Percentiles rank a stretch among this genome's conserved stretches.
Conservation (phyloP, 2,797 vertebrate genomes). For the Hypotaenidia philippensis region DNA sequence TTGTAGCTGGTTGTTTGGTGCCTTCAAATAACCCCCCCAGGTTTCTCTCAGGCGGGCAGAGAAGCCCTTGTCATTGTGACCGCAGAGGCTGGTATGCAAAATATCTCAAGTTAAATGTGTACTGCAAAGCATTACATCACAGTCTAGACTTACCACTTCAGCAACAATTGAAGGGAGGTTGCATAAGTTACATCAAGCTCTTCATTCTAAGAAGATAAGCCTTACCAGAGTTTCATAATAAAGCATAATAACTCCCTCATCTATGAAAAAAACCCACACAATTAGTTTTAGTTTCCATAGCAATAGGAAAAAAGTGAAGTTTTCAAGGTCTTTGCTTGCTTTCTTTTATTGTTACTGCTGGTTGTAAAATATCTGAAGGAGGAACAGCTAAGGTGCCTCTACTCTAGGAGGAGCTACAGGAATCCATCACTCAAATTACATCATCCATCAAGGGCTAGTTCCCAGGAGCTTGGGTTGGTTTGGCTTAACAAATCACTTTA, state of each 20-base stretch:
- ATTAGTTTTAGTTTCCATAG: slow-evolving; percentile 28
- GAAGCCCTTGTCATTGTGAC: not conserved
- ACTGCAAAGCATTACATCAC: not conserved
- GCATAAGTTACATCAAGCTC: not conserved
- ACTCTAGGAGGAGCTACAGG: not conserved
- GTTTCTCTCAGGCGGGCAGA: not conserved
- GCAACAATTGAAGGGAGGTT: not conserved
- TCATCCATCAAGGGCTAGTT: slow-evolving; percentile 6
- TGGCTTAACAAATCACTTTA: not conserved
- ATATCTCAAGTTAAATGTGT: not conserved
- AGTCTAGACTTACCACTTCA: slow-evolving; percentile 17
- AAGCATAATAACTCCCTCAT: slow-evolving; percentile 5
- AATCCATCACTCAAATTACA: slow-evolving; percentile 34
- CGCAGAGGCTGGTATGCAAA: not conserved
- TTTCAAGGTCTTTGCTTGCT: slow-evolving; percentile 19
- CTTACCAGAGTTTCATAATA: slow-evolving; percentile 40
- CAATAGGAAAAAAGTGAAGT: slow-evolving; percentile 14
- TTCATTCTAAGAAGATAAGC: slow-evolving; percentile 8
- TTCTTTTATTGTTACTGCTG: slow-evolving; percentile 33
- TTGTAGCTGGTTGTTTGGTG: not conserved
- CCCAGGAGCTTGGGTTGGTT: not conserved
- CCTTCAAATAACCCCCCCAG: not conserved
- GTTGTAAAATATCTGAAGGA: slow-evolving; percentile 27
- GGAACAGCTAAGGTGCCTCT: not conserved
- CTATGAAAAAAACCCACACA: not conserved